Base-by-base conservation (phyloP, 2,113 vertebrate species). In the Gopherus evgoodei region DNA sequence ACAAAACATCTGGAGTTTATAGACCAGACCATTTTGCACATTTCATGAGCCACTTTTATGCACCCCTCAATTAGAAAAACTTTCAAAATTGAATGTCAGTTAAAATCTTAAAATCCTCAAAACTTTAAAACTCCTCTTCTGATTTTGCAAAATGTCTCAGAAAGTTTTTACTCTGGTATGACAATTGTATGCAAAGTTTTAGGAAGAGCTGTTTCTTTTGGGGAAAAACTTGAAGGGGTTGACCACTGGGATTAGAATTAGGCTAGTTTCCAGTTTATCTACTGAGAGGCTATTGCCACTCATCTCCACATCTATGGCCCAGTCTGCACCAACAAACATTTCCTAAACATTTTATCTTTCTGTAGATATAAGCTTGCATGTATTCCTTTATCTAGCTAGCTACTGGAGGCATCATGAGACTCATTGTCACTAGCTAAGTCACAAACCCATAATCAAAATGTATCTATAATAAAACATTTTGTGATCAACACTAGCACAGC, bases 351-450 rank as follows among this genome's bases (percentile, higher is more conserved):
- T 92, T 10, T 3, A 78, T 85, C 57, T 96, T 84, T 94, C 87
- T 90, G 82, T 11, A 89, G 89, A 89, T 90, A 91, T 86, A 95
- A 94, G 42, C 82, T 92, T 94, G 93, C 52, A 29, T 49, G 25
- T 87, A 82, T n/a, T 92, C 50, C 79, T 91, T 94, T 96, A 97
- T 97, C 94, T 91, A 89, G 76, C 0, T 6, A 92, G 95, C 76
- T 92, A 2, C 92, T 91, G 88, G 93, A 95, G 86, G 93, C 96
- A 91, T 96, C 97, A 97, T 91, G 92, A 94, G 97, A 97, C 95
- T 62, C 96, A 86, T 91, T 93, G 83, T 94, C 95, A 91, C 85
- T 95, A 89, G 89, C 42, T 80, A 81, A 94, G 94, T 92, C 94
- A 90, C 50, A 95, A 95, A 89, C 79, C 88, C 94, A 83, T 91